Conservation (phyloP, 2,797 vertebrate genomes). For the Saguinus oedipus region DNA sequence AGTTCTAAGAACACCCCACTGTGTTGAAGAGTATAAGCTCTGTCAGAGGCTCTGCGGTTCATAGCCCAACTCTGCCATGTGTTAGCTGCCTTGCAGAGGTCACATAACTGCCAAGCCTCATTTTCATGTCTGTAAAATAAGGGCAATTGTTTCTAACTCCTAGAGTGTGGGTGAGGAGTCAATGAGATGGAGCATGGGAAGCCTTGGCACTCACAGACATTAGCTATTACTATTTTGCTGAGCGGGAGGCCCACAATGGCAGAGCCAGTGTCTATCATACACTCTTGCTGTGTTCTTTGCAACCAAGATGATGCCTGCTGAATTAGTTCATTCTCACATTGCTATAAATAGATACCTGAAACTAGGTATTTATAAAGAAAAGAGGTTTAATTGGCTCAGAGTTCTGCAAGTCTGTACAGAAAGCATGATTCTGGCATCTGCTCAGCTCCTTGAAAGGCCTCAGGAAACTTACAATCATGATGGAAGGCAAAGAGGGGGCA, state of each 20-base stretch:
- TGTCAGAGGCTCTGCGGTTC: neutral
- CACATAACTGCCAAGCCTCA: neutral
- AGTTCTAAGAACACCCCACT: neutral
- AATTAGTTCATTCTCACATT: neutral
- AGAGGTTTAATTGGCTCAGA: neutral
- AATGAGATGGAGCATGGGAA: neutral
- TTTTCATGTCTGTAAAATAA: neutral
- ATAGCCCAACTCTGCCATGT: neutral
- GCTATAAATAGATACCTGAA: neutral
- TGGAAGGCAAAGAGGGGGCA: neutral
- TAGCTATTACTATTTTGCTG: neutral
- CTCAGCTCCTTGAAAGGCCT: neutral
- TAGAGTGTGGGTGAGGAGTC: neutral
- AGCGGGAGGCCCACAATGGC: neutral
- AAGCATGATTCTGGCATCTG: neutral
- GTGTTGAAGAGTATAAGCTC: neutral
- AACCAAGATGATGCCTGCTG: neutral
- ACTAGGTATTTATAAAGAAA: neutral
- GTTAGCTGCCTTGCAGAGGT: neutral
- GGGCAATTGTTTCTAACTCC: neutral
- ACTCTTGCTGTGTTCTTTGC: neutral
- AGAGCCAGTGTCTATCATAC: neutral
- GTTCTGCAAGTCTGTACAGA: neutral
- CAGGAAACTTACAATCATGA: neutral
- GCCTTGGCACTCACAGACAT: accelerated